Base-by-base conservation (phyloP, 2,888 invertebrate genomes). In the Drosophila kanekoi region DNA sequence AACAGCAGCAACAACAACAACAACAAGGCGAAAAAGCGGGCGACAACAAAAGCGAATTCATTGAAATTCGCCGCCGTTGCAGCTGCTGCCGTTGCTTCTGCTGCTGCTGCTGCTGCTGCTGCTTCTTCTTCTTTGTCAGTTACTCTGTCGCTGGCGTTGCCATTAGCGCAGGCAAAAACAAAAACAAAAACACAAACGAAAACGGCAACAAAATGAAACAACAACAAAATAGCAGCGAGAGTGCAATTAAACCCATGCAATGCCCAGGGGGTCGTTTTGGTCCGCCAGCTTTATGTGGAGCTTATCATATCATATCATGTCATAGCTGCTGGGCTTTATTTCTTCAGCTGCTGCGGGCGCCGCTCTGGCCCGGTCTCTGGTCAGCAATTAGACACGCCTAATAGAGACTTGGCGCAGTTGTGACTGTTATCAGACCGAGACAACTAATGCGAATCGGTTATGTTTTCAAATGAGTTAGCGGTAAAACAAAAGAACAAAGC, bases 221-320 rank as follows among this genome's bases (percentile, higher is more conserved):
- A 33, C 13, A 20, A 33, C 49, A 47, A 57, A 65, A 53, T 14
- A 60, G 40, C 66, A 67, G 45, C 64, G 56, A 72, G 67, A 61
- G 62, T 61, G 71, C 70, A 84, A 87, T 84, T 87, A 81, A 82
- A 62, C 87, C 82, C 66, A 78, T 78, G 66, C 68, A 68, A 58
- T 75, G 51, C 87, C 59, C 52, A 20, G 48, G 68, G 80, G 76
- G 64, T 81, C 68, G 81, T 56, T 81, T 78, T 69, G 79, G 48
- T 51, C 54, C 54, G 47, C 4, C 37, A 44, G 40, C 8, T 66
- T 64, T 45, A 16, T 11, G 38, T 41, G 54, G 18, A 40, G 16
- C 18, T 56, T 32, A 56, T 40, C 58, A 35, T 53, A 56, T 33
- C 32, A 41, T 40, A 20, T 2, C 4, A 18, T 32, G 52, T 35